Evolutionary conservation across 2,113 vertebrate species (phyloP), one percentile per base, ranked within the genome.

Genomic region (Eulacestoma nigropectus): DNA sequence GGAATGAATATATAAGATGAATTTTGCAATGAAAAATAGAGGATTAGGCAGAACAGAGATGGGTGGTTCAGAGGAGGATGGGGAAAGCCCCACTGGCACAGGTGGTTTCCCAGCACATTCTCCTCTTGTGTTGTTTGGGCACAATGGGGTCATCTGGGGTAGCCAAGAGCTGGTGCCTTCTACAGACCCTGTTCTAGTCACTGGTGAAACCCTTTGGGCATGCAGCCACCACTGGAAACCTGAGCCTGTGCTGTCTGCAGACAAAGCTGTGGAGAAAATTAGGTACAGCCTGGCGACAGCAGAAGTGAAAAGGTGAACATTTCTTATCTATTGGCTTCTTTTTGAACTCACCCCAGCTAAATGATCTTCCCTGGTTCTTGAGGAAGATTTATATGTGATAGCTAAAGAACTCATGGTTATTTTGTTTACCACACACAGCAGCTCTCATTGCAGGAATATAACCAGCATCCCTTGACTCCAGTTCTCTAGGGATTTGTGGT

Each of bases 61-160:
- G 39, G 4, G 12, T 70, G 30, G 26, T 70, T 69, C 37, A 46
- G 55, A 46, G 14, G 35, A 79, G 39, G 17, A 65, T 50, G 49
- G 65, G 63, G 29, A 56, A 22, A 55, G 15, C 3, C 17, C 37
- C 47, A 47, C 4, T 1, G 1, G 14, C 46, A 50, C 15, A 59
- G 3, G 4, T 35, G 16, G 27, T 44, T 84, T 84, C 37, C 26
- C 56, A 70, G 19, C 9, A 69, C 0, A 0, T 11, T 62, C 11
- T 74, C 16, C n/a, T 78, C 44, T 73, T 2, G 1, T 0, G 2
- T 6, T 52, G 2, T 59, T 62, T 67, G n/a, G 14, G 20, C 63
- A 56, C 6, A 1, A 3, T 33, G 47, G 29, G 12, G 29, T 84
- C n/a, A 62, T 9, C 13, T 41, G 22, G 32, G 13, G 17, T 41